phyloP scores from a whole-genome alignment of 1,140 invertebrate species.

The Lycorma delicatula region DNA sequence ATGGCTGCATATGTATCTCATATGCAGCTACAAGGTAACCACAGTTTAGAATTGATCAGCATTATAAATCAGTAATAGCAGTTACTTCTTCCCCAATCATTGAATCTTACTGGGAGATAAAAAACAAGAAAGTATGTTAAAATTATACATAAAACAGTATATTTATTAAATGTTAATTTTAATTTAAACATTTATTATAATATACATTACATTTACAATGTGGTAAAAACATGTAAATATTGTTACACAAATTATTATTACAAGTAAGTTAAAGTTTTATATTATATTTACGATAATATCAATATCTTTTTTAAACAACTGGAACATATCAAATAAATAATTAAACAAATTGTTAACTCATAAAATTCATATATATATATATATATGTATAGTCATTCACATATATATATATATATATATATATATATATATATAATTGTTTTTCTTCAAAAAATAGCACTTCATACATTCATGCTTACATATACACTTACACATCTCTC shows the following conservation, averaged over 20 bases:
- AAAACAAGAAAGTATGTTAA: too few relatives aligned
- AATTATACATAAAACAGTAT: too few relatives aligned
- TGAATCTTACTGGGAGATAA: too few relatives aligned
- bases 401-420: conserved; percentile 6
- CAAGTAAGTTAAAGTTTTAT: conserved; percentile 18
- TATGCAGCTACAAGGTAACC: too few relatives aligned
- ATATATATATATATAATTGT: background rate
- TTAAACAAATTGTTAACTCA: conserved; percentile 7
- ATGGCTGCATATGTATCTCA: too few relatives aligned
- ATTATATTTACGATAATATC: conserved; percentile 22
- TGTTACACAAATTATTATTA: conserved; percentile 20
- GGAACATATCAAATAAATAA: too few relatives aligned
- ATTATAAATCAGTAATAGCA: too few relatives aligned
- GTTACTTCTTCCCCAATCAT: too few relatives aligned
- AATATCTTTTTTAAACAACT: too few relatives aligned
- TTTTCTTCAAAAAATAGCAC: background rate
- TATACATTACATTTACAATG: conserved; percentile 25
- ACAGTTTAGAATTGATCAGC: too few relatives aligned
- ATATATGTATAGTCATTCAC: conserved; percentile 18
- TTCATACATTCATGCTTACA: conserved; percentile 1
- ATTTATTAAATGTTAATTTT: too few relatives aligned
- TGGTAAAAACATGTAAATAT: conserved; percentile 26
- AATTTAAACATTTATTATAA: conserved; percentile 22
- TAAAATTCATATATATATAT: background rate
- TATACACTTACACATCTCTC: background rate